These are phyloP conservation scores for Tympanoctomys barrerae DNA, from an alignment of 2,797 vertebrate genomes.

Conservation along the genomic window DNA sequence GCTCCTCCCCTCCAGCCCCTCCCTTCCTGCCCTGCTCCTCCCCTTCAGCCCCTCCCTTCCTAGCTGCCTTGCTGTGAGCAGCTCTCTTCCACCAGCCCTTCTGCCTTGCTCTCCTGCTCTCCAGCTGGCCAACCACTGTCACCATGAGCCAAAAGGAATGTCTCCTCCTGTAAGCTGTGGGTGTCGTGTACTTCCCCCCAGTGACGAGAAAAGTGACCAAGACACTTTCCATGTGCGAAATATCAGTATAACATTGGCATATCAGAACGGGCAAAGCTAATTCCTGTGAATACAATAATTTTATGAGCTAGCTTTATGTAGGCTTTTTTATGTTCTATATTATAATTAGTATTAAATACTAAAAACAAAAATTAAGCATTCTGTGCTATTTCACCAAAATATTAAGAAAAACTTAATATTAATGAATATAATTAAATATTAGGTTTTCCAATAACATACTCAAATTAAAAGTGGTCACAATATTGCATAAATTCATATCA, in stretches of 20 bases:
- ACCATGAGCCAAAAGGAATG: background rate
- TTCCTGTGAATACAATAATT: background rate
- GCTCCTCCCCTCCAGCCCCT: too few species aligned
- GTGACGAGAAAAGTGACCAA: background rate
- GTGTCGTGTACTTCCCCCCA: background rate
- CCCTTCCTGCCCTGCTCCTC: too few species aligned
- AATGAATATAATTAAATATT: background rate
- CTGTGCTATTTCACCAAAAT: conserved; percentile 35
- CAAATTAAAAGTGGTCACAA: background rate
- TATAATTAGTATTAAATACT: background rate
- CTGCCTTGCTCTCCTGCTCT: background rate
- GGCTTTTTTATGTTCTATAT: conserved; percentile 9
- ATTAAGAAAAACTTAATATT: background rate
- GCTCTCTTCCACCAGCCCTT: background rate
- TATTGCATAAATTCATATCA: conserved; percentile 21
- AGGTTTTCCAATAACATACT: background rate
- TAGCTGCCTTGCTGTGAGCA: background rate
- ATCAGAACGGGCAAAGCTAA: background rate
- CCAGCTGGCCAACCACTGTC: background rate
- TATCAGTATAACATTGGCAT: background rate
- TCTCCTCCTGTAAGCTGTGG: background rate
- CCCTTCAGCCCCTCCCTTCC: background rate
- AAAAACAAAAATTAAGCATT: conserved; percentile 50
- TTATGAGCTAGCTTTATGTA: background rate
- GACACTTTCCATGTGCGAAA: background rate